A percentile compares a stretch with the other conserved stretches of the same genome.
These are phyloP conservation scores for Vesta saturnalis DNA, from an alignment of 2,888 invertebrate genomes.

Conservation along the genomic window DNA sequence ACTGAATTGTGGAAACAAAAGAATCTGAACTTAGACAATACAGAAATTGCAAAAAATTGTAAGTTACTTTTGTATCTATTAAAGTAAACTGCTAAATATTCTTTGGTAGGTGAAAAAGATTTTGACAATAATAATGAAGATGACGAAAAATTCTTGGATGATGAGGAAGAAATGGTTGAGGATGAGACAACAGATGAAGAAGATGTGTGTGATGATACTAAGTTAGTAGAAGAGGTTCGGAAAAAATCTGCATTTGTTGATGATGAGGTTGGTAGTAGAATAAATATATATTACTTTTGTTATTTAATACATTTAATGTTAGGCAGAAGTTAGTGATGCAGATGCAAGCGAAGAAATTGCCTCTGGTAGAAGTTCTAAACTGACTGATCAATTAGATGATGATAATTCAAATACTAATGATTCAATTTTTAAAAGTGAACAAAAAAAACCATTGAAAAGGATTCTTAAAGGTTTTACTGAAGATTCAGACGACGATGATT, in stretches of 20 bases:
- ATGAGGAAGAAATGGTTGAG: constrained; percentile 63
- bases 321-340: constrained; percentile 50
- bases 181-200: constrained; percentile 66
- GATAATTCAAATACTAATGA: constrained; percentile 31
- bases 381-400: constrained; percentile 2
- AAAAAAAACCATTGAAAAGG: constrained; percentile 51
- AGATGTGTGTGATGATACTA: not conserved
- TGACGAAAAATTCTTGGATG: constrained; percentile 53
- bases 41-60: not conserved
- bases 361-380: constrained; percentile 20
- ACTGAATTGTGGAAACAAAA: constrained; percentile 76
- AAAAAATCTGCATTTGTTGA: constrained; percentile 55
- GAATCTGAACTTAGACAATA: constrained; percentile 40
- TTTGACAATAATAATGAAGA: constrained; percentile 48
- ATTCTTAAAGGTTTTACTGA: constrained; percentile 53
- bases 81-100: not conserved
- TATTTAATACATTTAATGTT: constrained; percentile 5
- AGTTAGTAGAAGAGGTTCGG: constrained; percentile 42
- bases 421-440: constrained; percentile 28
- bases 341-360: constrained; percentile 50
- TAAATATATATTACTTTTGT: constrained; percentile 13
- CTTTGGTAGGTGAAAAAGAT: constrained; percentile 4
- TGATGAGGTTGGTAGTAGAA: constrained; percentile 49
- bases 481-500: constrained; percentile 56
- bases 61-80: not conserved